These are phyloP conservation scores for Apodemia mormo DNA, from an alignment of 2,888 invertebrate genomes.

Conservation along the genomic window DNA sequence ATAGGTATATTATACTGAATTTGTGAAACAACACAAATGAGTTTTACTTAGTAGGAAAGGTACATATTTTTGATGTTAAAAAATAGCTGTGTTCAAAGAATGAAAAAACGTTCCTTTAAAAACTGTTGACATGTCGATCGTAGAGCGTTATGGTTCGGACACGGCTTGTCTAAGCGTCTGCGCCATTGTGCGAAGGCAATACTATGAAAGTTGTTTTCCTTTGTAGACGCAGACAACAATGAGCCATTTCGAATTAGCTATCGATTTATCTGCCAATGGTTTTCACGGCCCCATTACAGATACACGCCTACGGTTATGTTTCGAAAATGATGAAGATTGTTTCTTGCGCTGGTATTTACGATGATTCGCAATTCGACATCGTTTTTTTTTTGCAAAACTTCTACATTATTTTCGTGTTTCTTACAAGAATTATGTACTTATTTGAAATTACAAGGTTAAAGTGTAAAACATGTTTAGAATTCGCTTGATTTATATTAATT, in stretches of 20 bases:
- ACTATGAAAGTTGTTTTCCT: constrained; percentile 70
- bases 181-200: constrained; percentile 57
- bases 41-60: too few species aligned
- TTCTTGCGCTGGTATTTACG: constrained; percentile 37
- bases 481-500: too few species aligned
- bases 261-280: constrained; percentile 74
- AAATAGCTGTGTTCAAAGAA: too few species aligned
- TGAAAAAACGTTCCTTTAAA: neutral
- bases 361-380: constrained; percentile 25
- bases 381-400: neutral
- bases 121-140: neutral
- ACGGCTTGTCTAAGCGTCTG: constrained; percentile 16
- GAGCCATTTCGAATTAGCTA: constrained; percentile 75
- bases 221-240: constrained; percentile 77
- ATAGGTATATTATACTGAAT: too few species aligned
- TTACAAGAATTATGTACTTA: too few species aligned
- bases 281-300: constrained; percentile 55
- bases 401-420: neutral
- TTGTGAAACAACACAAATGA: too few species aligned
- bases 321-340: constrained; percentile 44
- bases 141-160: neutral
- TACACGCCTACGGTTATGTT: constrained; percentile 47
- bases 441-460: too few species aligned
- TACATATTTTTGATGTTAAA: too few species aligned
- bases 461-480: neutral